Evolutionary conservation across 2,888 invertebrate genomes (phyloP).

Genomic region (Pollenia amentaria): DNA sequence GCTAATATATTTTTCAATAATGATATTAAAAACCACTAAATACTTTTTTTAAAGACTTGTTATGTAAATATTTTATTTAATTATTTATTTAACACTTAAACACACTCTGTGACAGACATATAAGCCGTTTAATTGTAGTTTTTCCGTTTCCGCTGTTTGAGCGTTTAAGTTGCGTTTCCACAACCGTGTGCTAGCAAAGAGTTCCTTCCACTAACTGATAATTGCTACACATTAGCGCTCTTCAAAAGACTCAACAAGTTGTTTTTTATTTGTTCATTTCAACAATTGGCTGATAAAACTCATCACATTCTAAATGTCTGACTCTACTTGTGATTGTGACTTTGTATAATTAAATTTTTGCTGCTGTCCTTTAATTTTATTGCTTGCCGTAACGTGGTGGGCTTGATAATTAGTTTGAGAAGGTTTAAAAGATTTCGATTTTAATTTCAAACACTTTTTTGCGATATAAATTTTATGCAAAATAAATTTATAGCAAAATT

Average conservation of each 20-base stretch:
- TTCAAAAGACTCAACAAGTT: constrained; percentile 67
- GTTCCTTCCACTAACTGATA: constrained; percentile 57
- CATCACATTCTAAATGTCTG: constrained; percentile 22
- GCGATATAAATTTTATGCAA: too few relatives aligned
- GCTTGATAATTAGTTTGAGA: constrained; percentile 18
- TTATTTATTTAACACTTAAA: not conserved
- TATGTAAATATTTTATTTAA: not conserved
- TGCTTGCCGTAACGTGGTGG: constrained; percentile 6
- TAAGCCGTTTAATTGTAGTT: constrained; percentile 1
- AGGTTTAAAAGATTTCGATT: not conserved
- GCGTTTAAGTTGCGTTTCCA: constrained; percentile 44
- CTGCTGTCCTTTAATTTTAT: constrained; percentile 56
- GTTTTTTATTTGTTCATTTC: constrained; percentile 21
- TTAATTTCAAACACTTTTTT: too few relatives aligned
- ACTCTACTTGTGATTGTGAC: constrained; percentile 23
- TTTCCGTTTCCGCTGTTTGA: constrained; percentile 24
- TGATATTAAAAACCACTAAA: too few relatives aligned
- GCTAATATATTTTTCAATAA: too few relatives aligned
- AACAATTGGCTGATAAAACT: constrained; percentile 45
- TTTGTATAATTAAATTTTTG: constrained; percentile 55
- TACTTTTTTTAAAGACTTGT: not conserved
- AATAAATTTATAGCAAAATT: not conserved
- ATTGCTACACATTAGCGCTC: constrained; percentile 10
- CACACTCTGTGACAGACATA: too few relatives aligned
- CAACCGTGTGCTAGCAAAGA: constrained; percentile 55